phyloP scores from a whole-genome alignment of 2,888 invertebrate species.

The Amphipoea lucens region DNA sequence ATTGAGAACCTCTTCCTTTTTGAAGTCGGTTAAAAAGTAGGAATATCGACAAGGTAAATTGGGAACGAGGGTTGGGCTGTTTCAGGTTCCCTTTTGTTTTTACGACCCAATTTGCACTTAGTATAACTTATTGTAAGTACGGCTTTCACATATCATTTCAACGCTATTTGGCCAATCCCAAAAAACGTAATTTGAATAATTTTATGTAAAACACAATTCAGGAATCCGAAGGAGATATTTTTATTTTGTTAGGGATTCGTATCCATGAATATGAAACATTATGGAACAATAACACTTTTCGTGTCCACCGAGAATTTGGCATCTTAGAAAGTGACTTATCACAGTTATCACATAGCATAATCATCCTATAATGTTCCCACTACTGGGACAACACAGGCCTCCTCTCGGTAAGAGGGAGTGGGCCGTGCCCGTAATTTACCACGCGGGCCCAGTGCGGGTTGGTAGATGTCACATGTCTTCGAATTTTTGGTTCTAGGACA shows the following conservation, averaged over 20 bases:
- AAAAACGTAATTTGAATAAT: constrained; percentile 34
- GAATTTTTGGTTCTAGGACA: background rate
- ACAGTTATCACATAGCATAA: background rate
- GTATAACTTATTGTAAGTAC: constrained; percentile 31
- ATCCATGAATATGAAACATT: background rate
- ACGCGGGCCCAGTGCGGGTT: background rate
- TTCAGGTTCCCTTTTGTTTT: constrained; percentile 36
- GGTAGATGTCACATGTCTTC: background rate
- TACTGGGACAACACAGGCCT: background rate
- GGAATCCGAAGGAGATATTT: background rate
- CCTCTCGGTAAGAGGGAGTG: background rate
- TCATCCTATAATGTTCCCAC: background rate
- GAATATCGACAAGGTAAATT: constrained; percentile 28
- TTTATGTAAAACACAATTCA: background rate
- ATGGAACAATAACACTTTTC: background rate
- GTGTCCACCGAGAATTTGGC: background rate
- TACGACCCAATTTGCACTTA: constrained; percentile 46
- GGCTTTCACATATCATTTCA: constrained; percentile 28
- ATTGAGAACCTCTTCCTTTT: no score
- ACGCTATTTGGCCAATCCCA: background rate
- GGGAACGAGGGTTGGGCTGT: background rate
- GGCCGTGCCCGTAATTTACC: background rate
- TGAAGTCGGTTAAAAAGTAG: background rate
- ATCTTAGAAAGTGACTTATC: background rate
- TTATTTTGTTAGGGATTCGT: background rate